These are phyloP conservation scores for Calephelis virginiensis DNA, from an alignment of 1,140 invertebrate species.

Conservation along the genomic window DNA sequence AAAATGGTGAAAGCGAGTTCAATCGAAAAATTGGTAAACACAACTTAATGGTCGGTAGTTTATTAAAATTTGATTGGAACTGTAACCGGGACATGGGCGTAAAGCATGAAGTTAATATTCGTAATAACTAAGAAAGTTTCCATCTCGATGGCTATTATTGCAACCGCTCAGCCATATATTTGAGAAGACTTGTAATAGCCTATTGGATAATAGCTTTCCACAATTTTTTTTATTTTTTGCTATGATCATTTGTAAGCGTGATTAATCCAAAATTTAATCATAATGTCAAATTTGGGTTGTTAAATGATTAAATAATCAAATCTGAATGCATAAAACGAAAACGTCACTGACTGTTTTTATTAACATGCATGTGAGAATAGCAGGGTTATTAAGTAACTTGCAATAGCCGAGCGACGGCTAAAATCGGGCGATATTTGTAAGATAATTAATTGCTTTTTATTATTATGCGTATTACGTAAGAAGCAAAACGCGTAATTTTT, in stretches of 20 bases:
- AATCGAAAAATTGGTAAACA: constrained; percentile 15
- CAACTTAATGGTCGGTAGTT: constrained; percentile 10
- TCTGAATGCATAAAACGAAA: too few species aligned
- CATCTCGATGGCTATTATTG: constrained; percentile 7
- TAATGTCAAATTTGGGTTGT: too few species aligned
- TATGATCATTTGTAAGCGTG: not conserved
- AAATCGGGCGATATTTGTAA: too few species aligned
- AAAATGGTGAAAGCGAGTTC: constrained; percentile 1
- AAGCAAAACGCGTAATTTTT: too few species aligned
- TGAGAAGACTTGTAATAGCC: not conserved
- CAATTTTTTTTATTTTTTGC: constrained; percentile 4
- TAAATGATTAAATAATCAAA: too few species aligned
- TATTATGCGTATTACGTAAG: too few species aligned
- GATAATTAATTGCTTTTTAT: too few species aligned
- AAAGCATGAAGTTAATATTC: constrained; percentile 15
- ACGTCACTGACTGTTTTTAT: too few species aligned
- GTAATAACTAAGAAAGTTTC: constrained; percentile 14
- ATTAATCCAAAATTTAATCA: too few species aligned
- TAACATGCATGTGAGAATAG: too few species aligned
- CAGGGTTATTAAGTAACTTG: too few species aligned
- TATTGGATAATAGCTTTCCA: not conserved
- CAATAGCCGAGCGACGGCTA: too few species aligned
- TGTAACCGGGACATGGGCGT: constrained; percentile 11
- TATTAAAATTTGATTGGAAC: constrained; percentile 12
- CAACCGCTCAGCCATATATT: constrained; percentile 1